phyloP scores from a whole-genome alignment of 2,888 invertebrate genomes.

The Patella pellucida region DNA sequence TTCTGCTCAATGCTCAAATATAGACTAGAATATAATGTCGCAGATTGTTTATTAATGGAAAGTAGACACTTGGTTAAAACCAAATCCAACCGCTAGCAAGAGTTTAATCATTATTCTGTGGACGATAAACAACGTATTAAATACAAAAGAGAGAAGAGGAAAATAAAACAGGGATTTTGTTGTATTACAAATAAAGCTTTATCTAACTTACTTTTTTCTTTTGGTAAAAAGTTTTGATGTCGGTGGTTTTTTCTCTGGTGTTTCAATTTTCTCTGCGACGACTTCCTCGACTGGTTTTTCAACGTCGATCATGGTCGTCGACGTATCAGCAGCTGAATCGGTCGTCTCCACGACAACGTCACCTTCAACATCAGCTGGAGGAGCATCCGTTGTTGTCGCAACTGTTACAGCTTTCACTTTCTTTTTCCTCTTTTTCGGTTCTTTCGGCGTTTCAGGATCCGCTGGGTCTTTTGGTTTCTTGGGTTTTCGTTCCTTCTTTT shows the following conservation, averaged over 20 bases:
- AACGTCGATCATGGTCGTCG: constrained; percentile 24
- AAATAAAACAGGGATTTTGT: too few relatives aligned
- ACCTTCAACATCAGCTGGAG: constrained; percentile 15
- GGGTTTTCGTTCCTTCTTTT: constrained; percentile 37
- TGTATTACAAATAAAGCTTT: too few relatives aligned
- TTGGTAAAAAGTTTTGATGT: constrained; percentile 44
- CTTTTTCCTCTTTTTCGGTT: constrained; percentile 43
- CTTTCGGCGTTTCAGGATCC: constrained; percentile 30
- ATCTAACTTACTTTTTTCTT: constrained; percentile 47
- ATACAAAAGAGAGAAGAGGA: too few relatives aligned
- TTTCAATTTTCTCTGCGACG: constrained; percentile 39
- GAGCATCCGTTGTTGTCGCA: constrained; percentile 13
- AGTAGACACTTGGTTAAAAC: too few relatives aligned
- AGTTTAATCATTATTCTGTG: too few relatives aligned
- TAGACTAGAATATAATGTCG: too few relatives aligned
- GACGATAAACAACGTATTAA: too few relatives aligned
- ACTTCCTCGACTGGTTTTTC: constrained; percentile 14
- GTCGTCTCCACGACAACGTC: constrained; percentile 20
- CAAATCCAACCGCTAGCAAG: too few relatives aligned
- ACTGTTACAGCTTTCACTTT: constrained; percentile 33
- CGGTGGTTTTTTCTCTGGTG: constrained; percentile 43
- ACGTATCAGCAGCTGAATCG: constrained; percentile 18
- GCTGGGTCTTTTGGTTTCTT: constrained; percentile 37
- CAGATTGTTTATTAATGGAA: too few relatives aligned
- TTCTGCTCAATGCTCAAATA: too few relatives aligned